A percentile compares a stretch with the other conserved stretches of the same genome.
These are phyloP conservation scores for Platyrinchus mystaceus DNA, from an alignment of 2,797 vertebrate species.

Conservation along the genomic window DNA sequence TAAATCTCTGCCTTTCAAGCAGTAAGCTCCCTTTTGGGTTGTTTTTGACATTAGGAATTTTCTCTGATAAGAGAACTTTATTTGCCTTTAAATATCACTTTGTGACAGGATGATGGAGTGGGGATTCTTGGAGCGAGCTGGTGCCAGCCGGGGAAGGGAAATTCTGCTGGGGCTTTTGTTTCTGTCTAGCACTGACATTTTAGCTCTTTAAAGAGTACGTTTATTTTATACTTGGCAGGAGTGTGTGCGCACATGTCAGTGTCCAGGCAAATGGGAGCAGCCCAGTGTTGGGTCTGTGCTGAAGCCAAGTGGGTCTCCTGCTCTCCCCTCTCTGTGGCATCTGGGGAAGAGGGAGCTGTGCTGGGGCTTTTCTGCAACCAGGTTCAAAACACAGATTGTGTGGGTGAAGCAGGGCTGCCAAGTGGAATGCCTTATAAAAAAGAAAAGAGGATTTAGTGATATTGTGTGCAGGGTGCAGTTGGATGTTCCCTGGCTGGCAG, in stretches of 20 bases:
- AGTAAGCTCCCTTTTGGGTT: constrained; percentile 31
- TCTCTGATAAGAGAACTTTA: constrained; percentile 56
- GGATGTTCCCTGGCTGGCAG: background rate
- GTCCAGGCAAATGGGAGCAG: constrained; percentile 34
- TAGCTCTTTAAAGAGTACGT: constrained; percentile 31
- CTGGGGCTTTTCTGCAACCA: background rate
- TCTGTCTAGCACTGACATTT: constrained; percentile 32
- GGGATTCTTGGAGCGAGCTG: constrained; percentile 47
- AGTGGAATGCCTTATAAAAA: background rate
- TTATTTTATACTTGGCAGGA: constrained; percentile 58
- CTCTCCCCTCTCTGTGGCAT: background rate
- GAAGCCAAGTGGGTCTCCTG: constrained; percentile 9
- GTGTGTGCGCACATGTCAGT: background rate
- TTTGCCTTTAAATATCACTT: constrained; percentile 64
- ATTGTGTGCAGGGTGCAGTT: accelerated
- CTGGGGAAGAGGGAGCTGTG: background rate
- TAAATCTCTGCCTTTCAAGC: constrained; percentile 24
- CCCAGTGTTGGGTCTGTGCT: background rate
- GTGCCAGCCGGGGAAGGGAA: constrained; percentile 65
- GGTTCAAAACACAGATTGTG: background rate
- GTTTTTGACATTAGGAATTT: constrained; percentile 56
- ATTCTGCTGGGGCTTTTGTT: constrained; percentile 61
- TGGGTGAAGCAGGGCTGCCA: background rate
- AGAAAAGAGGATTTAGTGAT: background rate
- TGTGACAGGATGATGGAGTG: constrained; percentile 70